Base-by-base conservation (phyloP, 2,888 invertebrate species). In the Cantharis lateralis region DNA sequence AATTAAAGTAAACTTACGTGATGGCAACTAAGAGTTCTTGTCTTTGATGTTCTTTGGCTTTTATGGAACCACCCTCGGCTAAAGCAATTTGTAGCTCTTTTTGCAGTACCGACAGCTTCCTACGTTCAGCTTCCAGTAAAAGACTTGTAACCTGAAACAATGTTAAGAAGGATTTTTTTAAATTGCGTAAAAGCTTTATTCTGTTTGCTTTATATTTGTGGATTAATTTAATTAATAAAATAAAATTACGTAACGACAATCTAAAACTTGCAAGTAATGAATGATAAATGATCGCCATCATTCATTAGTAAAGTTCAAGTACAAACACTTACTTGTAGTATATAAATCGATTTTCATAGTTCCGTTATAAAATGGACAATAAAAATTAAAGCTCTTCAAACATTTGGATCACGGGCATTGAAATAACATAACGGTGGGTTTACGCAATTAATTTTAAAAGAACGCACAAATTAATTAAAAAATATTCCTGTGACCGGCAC, bases 71-170 rank as follows among this genome's bases (percentile, higher is more conserved):
- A 71, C 92, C 91, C 87, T 92, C 91, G 79, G 91, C 91, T 11
- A 92, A 87, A 11, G 92, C 91, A 24, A 90, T 89, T 86, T 92
- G 91, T 68, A 93, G 88, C 87, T 93, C 93, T 70, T 91, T 89
- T 85, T 93, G 93, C 76, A 93, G 88, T 28, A 93, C 92, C 48
- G 90, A 89, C 79, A 93, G 87, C 86, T 93, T 93, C 74, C 93
- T 88, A 77, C 93, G 88, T 86, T 93, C 93, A 7, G 93, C 93
- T 87, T 93, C 93, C 81, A 93, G 87, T 80, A 93, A 89, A 77
- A 93, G 88, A 81, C 92, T 92, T 48, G 93, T 93, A 78, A 93
- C 93, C 93, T 93, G 88, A 64, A 89, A 87, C 78, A 80, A 9
- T 9, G 20, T 4, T 20, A 18, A 18, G 3, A 18, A 18, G 18